A percentile compares a stretch with the other conserved stretches of the same genome.
These are phyloP conservation scores for Nyctibius grandis DNA, from an alignment of 2,797 vertebrate genomes.

Conservation along the genomic window DNA sequence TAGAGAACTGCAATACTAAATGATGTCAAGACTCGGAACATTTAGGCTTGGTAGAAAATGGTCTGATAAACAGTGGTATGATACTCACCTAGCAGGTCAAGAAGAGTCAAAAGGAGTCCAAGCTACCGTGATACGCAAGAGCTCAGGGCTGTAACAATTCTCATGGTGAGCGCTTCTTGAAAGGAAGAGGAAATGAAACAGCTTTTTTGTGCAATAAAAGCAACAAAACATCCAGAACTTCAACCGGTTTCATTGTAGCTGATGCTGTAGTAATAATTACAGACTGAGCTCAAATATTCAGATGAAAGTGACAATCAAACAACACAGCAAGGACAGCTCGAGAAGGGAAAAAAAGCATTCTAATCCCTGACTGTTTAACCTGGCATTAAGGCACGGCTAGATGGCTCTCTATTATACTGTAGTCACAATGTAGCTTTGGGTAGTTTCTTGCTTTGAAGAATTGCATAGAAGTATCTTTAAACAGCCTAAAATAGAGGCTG, in stretches of 20 bases:
- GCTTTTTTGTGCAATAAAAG: constrained; percentile 69
- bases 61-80: neutral
- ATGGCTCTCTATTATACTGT: constrained; percentile 64
- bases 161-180: constrained; percentile 61
- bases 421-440: constrained; percentile 72
- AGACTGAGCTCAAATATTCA: constrained; percentile 58
- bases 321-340: constrained; percentile 7
- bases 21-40: constrained; percentile 3
- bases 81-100: neutral
- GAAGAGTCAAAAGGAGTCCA: constrained; percentile 32
- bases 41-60: neutral
- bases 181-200: constrained; percentile 66
- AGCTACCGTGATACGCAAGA: neutral
- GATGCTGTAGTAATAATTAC: constrained; percentile 15
- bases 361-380: constrained; percentile 48
- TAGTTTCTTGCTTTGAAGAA: constrained; percentile 79
- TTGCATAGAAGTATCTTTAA: constrained; percentile 69
- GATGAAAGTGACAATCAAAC: constrained; percentile 62
- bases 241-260: constrained; percentile 37
- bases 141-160: constrained; percentile 54
- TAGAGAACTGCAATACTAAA: constrained; percentile 60
- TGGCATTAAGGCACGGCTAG: constrained; percentile 66
- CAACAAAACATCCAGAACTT: constrained; percentile 46
- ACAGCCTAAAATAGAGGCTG: constrained; percentile 68
- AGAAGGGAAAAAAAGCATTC: constrained; percentile 31